Evolutionary conservation across 1,140 invertebrate species (phyloP), one percentile per base, ranked within the genome.

Genomic region (Laodelphax striatellus): DNA sequence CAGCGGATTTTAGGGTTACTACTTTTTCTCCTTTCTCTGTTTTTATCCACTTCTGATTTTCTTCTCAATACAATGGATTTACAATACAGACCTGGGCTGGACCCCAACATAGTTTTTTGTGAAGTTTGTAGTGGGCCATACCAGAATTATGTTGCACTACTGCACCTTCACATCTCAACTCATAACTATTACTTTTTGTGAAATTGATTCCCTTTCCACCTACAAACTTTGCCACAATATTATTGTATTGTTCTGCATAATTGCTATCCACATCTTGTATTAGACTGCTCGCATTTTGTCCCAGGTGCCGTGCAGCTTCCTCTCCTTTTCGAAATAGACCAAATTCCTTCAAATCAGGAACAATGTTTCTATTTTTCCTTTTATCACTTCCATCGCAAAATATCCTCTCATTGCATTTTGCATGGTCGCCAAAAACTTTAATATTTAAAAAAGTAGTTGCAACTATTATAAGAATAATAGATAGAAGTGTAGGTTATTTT

Each of bases 171-270:
- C 42, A 50, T 53, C 61, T 41, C 19, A 22, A 24, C 16, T 62
- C 24, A 17, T 62, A 62, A 11, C 43, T 62, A 24, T 42, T 44
- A 14, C 41, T 62, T 50, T 14, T 22, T 38, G 59, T 38, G 16
- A 44, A 62, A 19, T 62, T 62, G 21, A 62, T 46, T 41, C 59
- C 42, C 31, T 62, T 62, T 5, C 59, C 59, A 17, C 61, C 59
- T 5, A 62, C 46, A n/a, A 62, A 46, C 31, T 62, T 62, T 14
- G 58, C 61, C 13, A 62, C 44, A 1, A 58, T 58, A 44, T 55
- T 41, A 28, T 61, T 61, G 44, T 38, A 61, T 10, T 61, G 57
- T 54, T 61, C 60, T 5, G 44, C 60, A 58, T 31, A 34, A 46
- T 61, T 61, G 55, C 60, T 61, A 21, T 58, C 38, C 24, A 61